These are phyloP conservation scores for Mobula birostris DNA, from an alignment of 2,113 vertebrate species.

Conservation along the genomic window DNA sequence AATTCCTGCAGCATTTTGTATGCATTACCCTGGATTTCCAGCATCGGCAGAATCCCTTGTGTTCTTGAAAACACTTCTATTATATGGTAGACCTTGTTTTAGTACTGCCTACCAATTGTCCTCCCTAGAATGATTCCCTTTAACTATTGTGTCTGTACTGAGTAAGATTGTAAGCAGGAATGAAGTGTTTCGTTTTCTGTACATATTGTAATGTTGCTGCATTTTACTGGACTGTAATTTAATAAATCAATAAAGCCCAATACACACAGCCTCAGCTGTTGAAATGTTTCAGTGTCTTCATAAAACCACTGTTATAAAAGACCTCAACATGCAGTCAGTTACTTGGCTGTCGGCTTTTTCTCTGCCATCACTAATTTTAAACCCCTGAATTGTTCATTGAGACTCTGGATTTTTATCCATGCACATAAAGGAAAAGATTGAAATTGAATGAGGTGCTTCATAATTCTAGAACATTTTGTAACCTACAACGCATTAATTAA, in stretches of 20 bases:
- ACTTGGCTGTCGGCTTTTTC: background rate
- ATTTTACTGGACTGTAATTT: background rate
- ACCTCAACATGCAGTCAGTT: background rate
- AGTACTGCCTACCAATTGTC: background rate
- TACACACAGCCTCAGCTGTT: background rate
- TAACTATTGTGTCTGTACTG: background rate
- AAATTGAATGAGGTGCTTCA: too few relatives aligned
- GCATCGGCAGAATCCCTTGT: too few relatives aligned
- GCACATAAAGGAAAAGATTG: too few relatives aligned
- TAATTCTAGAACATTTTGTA: background rate
- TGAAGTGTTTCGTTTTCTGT: background rate
- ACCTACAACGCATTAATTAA: background rate
- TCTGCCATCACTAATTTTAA: background rate
- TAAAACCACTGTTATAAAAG: slow-evolving; percentile 18
- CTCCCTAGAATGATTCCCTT: background rate
- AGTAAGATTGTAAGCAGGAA: background rate
- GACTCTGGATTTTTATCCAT: too few relatives aligned
- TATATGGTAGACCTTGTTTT: background rate
- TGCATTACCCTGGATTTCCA: too few relatives aligned
- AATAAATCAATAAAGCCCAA: slow-evolving; percentile 25
- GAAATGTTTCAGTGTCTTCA: background rate
- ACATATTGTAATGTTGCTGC: background rate
- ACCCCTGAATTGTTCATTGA: background rate
- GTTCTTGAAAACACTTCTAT: background rate
- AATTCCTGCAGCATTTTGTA: too few relatives aligned